Percentiles rank a stretch among this genome's conserved stretches.
Conservation (phyloP, 2,888 invertebrate genomes). For the Tetranychus truncatus region DNA sequence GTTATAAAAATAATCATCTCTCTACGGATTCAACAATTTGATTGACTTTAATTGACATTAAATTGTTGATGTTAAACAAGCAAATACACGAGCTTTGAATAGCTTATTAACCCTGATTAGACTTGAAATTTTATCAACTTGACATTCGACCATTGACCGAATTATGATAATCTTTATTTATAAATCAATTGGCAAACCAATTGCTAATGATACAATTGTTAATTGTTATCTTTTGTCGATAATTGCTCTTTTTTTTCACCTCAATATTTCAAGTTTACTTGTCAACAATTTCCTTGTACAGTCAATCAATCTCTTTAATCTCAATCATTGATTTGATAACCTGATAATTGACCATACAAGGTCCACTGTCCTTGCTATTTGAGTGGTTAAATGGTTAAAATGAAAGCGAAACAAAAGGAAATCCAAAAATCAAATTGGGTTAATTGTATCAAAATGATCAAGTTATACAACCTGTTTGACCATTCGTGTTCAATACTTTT, state of each 20-base stretch:
- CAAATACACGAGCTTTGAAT: background rate
- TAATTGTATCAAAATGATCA: background rate
- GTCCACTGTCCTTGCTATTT: background rate
- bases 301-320: no score
- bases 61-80: background rate
- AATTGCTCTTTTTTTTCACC: no score
- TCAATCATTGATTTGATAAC: background rate
- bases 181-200: no score
- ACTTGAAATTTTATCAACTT: no score
- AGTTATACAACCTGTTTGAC: background rate
- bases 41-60: background rate
- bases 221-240: no score
- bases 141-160: no score
- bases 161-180: no score
- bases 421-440: background rate
- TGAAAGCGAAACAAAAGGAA: background rate
- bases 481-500: background rate
- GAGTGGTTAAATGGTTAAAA: background rate
- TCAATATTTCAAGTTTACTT: no score
- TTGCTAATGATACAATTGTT: no score
- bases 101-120: background rate
- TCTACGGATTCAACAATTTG: background rate
- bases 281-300: no score
- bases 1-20: background rate
- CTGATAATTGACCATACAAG: background rate